Evolutionary conservation across 2,113 vertebrate genomes (phyloP), one percentile per base, ranked within the genome.

Genomic region (Tupaia chinensis): DNA sequence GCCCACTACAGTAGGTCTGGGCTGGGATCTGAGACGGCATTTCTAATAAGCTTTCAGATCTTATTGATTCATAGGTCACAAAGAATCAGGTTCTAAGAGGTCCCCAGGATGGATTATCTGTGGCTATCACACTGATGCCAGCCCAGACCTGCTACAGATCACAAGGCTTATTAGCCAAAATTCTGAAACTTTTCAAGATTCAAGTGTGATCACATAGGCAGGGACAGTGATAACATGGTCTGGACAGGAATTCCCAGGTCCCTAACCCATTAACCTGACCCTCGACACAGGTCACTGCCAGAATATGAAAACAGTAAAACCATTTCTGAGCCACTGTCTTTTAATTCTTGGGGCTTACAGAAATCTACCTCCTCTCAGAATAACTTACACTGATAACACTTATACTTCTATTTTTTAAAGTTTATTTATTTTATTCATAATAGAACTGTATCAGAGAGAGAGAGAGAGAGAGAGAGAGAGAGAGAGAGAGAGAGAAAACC

Each of bases 111-210:
- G 10, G 5, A 13, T 44, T 27, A 32, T 32, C 56, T 53, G 44
- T 9, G 76, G 74, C 12, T 8, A 19, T n/a, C 65, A 70, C 3
- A 0, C 0, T 4, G 25, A 10, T 17, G 5, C 29, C 20, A 16
- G 5, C 10, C 44, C 12, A 81, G 14, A 79, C 27, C 27, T 27
- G 5, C 19, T 44, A 14, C 8, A 22, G 20, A 25, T 19, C 44
- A 58, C 60, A 68, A 15, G 13, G 32, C 66, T 73, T 70, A 20
- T 32, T 11, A 72, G 56, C 20, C 61, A 61, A 70, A 68, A 34
- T 34, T 32, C 44, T 29, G 7, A 22, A 86, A 13, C 4, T 76
- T 87, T 53, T 32, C 7, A 54, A 89, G 58, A 84, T 20, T 58
- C 14, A 2, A 4, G 4, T 4, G 3, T 87, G 68, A 91, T 29